Evolutionary conservation across 2,888 invertebrate genomes (phyloP), one percentile per base, ranked within the genome.

Genomic region (Cynaeus angustus): DNA sequence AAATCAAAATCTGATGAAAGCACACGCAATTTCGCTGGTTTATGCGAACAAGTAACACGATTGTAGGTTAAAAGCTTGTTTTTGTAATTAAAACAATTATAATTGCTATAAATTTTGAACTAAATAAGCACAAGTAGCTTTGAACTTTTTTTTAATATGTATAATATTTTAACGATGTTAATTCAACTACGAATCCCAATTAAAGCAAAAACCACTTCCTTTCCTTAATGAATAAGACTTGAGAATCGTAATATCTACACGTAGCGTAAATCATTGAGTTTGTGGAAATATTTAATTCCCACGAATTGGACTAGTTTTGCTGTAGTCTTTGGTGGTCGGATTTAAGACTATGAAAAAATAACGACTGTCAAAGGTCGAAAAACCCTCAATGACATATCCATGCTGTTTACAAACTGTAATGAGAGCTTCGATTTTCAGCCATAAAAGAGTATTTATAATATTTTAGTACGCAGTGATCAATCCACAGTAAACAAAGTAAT

Each of bases 151-250:
- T 56, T 56, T 37, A 56, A 56, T 43, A 56, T 56, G 28, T 30
- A 45, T 59, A 45, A 33, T 30, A 56, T 59, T 46, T 45, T 59
- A 45, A 59, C 52, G 53, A 43, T 52, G 45, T 43, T 53, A 43
- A 55, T 55, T 65, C 45, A 10, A 33, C 16, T 45, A 55, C 53
- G 38, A 56, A 64, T 38, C 21, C 48, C 43, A 66, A 66, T 66
- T 56, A 56, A 41, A 46, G 48, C 30, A 45, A 38, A 16, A 46
- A 41, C 55, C 28, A 66, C 56, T 66, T 66, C 66, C 66, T 66
- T 41, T 26, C 38, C 7, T 38, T 66, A 66, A 66, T 66, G 55
- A 66, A 46, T 56, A 38, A 66, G 10, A 43, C 38, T 53, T 38
- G 3, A 43, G 52, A 53, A 30, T 48, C 28, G 14, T 59, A 30